Evolutionary conservation across 30 jellyfish, hydroid and myxozoan genomes (phyloP), one percentile per base, ranked within the genome.

Genomic region (Rhopilema esculentum): DNA sequence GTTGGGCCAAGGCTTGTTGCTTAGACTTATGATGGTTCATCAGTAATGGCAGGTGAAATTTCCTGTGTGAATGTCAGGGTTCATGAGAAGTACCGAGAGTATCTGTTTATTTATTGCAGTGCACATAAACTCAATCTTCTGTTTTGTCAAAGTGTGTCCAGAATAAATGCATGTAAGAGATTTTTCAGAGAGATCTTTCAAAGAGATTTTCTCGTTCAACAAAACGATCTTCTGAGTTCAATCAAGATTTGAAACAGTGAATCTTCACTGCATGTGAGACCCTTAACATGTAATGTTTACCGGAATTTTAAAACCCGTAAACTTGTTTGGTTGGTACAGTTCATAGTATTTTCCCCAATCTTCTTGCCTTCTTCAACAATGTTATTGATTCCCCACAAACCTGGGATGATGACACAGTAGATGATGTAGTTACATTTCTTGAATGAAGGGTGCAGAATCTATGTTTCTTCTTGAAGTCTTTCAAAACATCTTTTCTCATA

Each of bases 1-100:
- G 19, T 81, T 65, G 91, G 72, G 18, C 28, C 81, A 15, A 81
- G 65, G 91, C 91, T 81, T 18, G 85, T 81, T 81, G 91, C 91
- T 72, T 85, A 81, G 48, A 81, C 82, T 22, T 81, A 66, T 31
- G 86, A 57, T 28, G 85, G 91, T 31, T 75, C 83, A 16, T 81
- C 91, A 19, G 91, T 64, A 4, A 66, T 33, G 85, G 40, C 91
- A 20, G 91, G 73, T 67, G 72, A 30, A 30, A 48, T 67, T 16
- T 25, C 86, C 17, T 86, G 91, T 16, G 52, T 81, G 49, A 64
- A 40, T 1, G 66, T 67, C 16, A 65, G 71, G 28, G 91, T 67
- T 0, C 63, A 33, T 15, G 91, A 64, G 53, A 25, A 81, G 50
- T 32, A 64, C 52, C 72, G 1, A 25, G 91, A 65, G 26, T 71